A percentile compares a stretch with the other conserved stretches of the same genome.
Evolutionary conservation across 2,113 vertebrate species (phyloP).

Genomic region (Dolichotis patagonum): DNA sequence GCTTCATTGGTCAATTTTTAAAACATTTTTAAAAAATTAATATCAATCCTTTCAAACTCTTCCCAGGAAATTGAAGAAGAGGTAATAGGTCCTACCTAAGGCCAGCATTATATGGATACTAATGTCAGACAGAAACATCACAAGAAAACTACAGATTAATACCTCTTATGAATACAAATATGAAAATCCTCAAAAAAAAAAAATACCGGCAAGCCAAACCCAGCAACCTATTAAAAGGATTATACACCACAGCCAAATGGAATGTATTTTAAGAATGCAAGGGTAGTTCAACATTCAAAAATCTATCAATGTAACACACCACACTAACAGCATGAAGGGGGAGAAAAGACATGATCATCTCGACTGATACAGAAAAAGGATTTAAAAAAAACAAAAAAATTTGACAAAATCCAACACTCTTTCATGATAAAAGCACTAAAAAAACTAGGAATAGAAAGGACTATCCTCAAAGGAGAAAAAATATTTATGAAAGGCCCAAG

Average conservation of each 20-base stretch:
- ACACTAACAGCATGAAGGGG: neutral
- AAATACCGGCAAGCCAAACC: neutral
- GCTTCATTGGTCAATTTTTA: neutral
- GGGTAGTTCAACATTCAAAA: neutral
- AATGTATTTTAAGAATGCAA: neutral
- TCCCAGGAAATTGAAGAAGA: neutral
- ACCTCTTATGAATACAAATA: neutral
- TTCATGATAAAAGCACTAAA: neutral
- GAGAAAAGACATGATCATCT: neutral
- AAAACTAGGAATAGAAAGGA: neutral
- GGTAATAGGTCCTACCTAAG: neutral
- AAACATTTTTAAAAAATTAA: conserved; percentile 48
- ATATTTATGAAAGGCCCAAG: neutral
- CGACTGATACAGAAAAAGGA: neutral
- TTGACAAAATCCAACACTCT: neutral
- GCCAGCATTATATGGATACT: neutral
- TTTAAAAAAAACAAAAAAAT: too few relatives aligned
- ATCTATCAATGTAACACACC: neutral
- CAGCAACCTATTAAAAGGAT: neutral
- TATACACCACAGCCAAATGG: neutral
- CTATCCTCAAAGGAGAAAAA: neutral
- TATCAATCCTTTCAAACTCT: neutral
- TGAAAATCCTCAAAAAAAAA: conserved; percentile 23
- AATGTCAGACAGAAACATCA: neutral
- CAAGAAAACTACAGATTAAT: neutral